Base-by-base conservation (phyloP, 2,888 invertebrate species). In the Allygus modestus region DNA sequence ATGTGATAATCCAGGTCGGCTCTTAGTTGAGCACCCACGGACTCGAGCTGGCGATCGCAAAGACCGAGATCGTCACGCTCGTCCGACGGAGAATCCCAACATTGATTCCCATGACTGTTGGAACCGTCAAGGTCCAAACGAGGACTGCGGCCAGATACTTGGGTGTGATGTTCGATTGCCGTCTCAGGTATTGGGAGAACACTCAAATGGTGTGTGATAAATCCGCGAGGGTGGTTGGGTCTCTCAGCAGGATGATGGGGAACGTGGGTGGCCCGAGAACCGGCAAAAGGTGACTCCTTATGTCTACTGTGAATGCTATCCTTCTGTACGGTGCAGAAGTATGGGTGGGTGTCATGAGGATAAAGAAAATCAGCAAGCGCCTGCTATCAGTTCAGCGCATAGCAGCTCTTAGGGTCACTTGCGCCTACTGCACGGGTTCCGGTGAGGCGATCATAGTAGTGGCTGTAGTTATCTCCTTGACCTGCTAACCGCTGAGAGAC, bases 391-490 rank as follows among this genome's bases (percentile, higher is more conserved):
- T 86, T 37, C 37, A 73, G 7, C 61, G 33, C 17, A 58, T 9
- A 17, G 26, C 61, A 23, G 41, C 61, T 4, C 20, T 81, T 1
- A 81, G 61, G 20, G 81, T 87, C 26, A 84, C 86, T 4, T 84
- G 86, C 37, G 86, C 86, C 7, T 87, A 88, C 43, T 84, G 87
- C 12, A 88, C 88, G 0, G 87, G 88, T 0, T 88, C 88, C 5
- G 87, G 86, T 23, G 51, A 84, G 4, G 87, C 88, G 12, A 71
- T 82, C 1, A 54, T 88, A 15, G 86, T 87, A 0, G 54, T 88
- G 0, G 87, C 87, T 0, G 84, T 83, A 54, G 85, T 85, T 81
- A 90, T 90, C 89, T 87, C 87, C 0, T 81, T 9, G 81, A 65
- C 33, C 41, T 81, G 9, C 82, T 87, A 2, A 88, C 86, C 0